A percentile compares a stretch with the other conserved stretches of the same genome.
These are phyloP conservation scores for Hirundichthys speculiger DNA, from an alignment of 2,113 vertebrate genomes.

Conservation along the genomic window DNA sequence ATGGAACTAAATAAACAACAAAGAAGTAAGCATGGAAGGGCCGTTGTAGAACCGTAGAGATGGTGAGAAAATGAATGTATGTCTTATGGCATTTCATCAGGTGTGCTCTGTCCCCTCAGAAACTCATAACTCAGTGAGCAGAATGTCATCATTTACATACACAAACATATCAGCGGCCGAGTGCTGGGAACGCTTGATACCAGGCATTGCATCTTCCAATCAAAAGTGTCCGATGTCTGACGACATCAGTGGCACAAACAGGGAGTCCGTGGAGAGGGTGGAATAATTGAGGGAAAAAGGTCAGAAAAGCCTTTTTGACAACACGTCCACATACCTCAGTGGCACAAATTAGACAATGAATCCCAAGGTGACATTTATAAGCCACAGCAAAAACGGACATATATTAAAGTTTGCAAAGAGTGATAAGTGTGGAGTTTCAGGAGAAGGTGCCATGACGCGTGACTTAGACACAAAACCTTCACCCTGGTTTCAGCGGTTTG, in stretches of 20 bases:
- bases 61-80: conserved; percentile 37
- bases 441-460: no score
- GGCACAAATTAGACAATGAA: not conserved
- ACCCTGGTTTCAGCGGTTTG: no score
- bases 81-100: conserved; percentile 53
- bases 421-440: no score
- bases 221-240: conserved; percentile 1
- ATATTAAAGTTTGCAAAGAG: no score
- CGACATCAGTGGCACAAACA: not conserved
- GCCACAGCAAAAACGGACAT: no score
- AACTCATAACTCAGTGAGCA: conserved; percentile 42
- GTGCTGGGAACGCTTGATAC: conserved; percentile 23
- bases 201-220: conserved; percentile 30
- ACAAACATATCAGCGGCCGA: conserved; percentile 35
- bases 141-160: conserved; percentile 54
- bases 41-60: conserved; percentile 34
- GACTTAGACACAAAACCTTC: no score
- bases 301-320: not conserved
- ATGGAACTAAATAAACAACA: conserved; percentile 9
- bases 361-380: no score
- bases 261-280: not conserved
- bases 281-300: not conserved
- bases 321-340: not conserved
- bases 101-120: conserved; percentile 23
- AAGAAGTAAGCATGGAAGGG: conserved; percentile 33